Conservation (phyloP, 2,888 invertebrate species). For the Perizoma affinitatum region DNA sequence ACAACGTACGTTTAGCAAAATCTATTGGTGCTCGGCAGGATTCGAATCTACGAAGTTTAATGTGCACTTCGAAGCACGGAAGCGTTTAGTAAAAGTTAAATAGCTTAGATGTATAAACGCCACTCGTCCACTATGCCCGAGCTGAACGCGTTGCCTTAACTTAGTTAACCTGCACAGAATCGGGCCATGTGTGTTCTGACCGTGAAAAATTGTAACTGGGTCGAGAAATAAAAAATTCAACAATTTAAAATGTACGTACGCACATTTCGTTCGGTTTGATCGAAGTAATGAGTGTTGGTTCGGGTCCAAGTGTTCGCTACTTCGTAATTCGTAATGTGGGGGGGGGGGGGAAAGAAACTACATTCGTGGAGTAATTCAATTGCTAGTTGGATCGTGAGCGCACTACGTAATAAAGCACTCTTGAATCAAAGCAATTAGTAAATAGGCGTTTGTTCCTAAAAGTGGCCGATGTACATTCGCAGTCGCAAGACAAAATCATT, state of each 20-base stretch:
- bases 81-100: too few species aligned
- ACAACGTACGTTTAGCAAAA: too few species aligned
- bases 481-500: background rate
- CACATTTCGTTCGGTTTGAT: conserved; percentile 32
- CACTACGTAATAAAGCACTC: conserved; percentile 26
- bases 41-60: too few species aligned
- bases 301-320: conserved; percentile 20
- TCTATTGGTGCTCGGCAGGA: too few species aligned
- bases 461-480: background rate
- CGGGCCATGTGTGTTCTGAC: background rate
- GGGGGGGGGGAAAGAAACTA: conserved; percentile 33
- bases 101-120: too few species aligned
- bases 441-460: conserved; percentile 16
- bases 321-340: conserved; percentile 35
- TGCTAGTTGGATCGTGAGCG: conserved; percentile 30
- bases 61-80: too few species aligned
- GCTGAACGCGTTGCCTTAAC: too few species aligned
- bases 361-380: conserved; percentile 43
- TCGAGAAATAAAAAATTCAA: conserved; percentile 32
- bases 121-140: too few species aligned
- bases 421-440: conserved; percentile 30
- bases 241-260: conserved; percentile 31
- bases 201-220: conserved; percentile 13
- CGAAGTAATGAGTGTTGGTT: conserved; percentile 28
- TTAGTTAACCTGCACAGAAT: background rate